Conservation (phyloP, 2,113 vertebrate species). For the Malurus elegans region DNA sequence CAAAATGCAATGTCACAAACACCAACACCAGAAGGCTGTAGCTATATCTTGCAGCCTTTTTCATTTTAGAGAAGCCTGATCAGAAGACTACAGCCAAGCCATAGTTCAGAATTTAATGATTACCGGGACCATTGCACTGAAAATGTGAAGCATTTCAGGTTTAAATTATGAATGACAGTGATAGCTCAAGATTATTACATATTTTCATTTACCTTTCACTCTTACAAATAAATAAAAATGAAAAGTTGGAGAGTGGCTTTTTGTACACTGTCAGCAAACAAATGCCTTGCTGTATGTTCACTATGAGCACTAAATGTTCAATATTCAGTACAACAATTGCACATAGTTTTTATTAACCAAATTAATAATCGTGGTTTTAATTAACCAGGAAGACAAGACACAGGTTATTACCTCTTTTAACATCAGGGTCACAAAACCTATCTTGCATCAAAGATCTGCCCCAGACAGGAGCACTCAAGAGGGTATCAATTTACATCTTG, state of each 20-base stretch:
- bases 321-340: background rate
- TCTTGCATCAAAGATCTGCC: background rate
- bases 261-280: background rate
- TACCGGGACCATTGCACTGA: background rate
- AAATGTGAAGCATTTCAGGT: background rate
- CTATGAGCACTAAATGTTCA: background rate
- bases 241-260: background rate
- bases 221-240: background rate
- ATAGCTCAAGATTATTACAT: background rate
- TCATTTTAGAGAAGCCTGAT: background rate
- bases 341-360: background rate
- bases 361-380: background rate
- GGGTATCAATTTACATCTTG: background rate
- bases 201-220: background rate
- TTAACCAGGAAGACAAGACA: background rate
- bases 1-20: background rate
- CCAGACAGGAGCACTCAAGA: background rate
- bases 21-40: background rate
- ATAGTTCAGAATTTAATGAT: background rate
- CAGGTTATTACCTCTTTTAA: background rate
- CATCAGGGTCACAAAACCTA: background rate
- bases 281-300: background rate
- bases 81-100: background rate
- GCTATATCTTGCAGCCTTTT: background rate
- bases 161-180: background rate